Base-by-base conservation (phyloP, 2,113 vertebrate species). In the Hepsetus odoe region DNA sequence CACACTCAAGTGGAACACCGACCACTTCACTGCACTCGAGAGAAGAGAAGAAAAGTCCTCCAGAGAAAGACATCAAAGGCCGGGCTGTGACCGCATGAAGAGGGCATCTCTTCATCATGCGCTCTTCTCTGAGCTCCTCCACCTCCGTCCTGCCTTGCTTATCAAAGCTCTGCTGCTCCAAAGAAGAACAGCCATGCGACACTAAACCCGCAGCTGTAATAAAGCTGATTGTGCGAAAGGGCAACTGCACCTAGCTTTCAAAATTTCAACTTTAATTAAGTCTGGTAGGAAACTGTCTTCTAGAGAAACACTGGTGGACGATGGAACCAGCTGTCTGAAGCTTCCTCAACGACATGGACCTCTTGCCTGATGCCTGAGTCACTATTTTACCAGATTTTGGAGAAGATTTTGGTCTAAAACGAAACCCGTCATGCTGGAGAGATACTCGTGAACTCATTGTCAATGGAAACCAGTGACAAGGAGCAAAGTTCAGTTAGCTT, bases 51-150 rank as follows among this genome's bases (percentile, higher is more conserved):
- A 22, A 49, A 72, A 49, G 46, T 7, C 51, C 9, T 8, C 22
- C 2, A 24, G 79, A 91, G 86, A 90, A 84, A 91, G 90, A 92
- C 91, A 93, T 94, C 90, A 94, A 92, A 94, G 91, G 69, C 84
- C 82, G 74, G 62, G 77, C 80, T 80, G 74, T 70, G 46, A 69
- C 81, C 78, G 61, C 76, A 71, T 46, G 72, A 38, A 82, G 69
- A 55, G 72, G 79, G 81, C 75, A 81, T 84, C 87, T 89, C 87
- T 40, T 90, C 88, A 91, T 92, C 88, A 91, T 91, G 88, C 87
- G 88, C 80, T 85, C 80, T 72, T 90, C 90, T 86, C 84, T 89
- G 90, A 90, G 92, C 89, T 88, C 88, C 89, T 90, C 86, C 83
- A 62, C 24, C 44, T 26, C 40, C 1, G 78, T 69, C 68, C 86